A percentile compares a stretch with the other conserved stretches of the same genome.
phyloP scores from a whole-genome alignment of 2,888 invertebrate species.

The Phlogophora meticulosa region DNA sequence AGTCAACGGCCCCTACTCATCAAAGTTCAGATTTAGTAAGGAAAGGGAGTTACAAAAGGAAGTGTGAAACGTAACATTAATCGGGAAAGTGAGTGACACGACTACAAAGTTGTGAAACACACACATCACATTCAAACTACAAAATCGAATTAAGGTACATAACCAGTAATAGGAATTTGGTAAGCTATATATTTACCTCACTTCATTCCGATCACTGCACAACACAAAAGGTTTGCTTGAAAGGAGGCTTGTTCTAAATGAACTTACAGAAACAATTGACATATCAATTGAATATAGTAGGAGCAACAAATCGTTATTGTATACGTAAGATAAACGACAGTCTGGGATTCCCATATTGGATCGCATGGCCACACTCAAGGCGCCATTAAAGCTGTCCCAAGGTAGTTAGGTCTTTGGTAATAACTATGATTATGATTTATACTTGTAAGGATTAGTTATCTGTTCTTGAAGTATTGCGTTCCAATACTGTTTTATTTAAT shows the following conservation, averaged over 20 bases:
- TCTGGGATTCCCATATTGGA: constrained; percentile 43
- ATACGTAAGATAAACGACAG: constrained; percentile 12
- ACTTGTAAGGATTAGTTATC: neutral
- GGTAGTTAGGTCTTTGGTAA: constrained; percentile 3
- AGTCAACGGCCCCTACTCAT: neutral
- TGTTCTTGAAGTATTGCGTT: too few species aligned
- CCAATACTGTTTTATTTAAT: neutral
- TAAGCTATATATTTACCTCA: neutral
- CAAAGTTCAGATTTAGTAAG: neutral
- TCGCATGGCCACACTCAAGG: constrained; percentile 30
- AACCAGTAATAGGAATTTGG: constrained; percentile 11
- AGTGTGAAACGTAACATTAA: constrained; percentile 1
- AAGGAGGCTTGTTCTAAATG: neutral
- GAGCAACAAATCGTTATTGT: neutral
- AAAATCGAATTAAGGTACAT: constrained; percentile 18
- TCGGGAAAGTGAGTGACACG: constrained; percentile 2
- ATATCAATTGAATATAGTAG: constrained; percentile 4
- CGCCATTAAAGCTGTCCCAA: constrained; percentile 23
- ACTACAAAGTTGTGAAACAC: constrained; percentile 19
- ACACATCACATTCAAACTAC: constrained; percentile 35
- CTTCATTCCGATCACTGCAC: constrained; percentile 10
- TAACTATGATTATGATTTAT: neutral
- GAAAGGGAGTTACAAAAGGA: neutral
- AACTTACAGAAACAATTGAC: neutral
- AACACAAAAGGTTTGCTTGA: neutral